Base-by-base conservation (phyloP, 1,140 invertebrate genomes). In the Drosophila yakuba region DNA sequence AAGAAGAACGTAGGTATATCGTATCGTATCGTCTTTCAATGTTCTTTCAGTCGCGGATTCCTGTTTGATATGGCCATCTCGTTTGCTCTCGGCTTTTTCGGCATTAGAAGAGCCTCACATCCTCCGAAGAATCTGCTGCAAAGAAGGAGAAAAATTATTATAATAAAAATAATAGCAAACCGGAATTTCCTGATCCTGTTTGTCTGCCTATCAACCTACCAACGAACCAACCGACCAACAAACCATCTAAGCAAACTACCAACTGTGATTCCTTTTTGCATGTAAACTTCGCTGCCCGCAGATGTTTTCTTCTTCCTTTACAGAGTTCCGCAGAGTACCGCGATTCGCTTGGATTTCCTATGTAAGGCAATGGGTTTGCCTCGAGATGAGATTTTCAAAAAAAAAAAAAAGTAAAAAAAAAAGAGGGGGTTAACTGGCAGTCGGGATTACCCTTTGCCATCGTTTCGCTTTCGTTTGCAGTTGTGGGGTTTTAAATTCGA, bases 141-240 rank as follows among this genome's bases (percentile, higher is more conserved):
- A 61, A 45, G 63, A 67, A 77, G 56, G 74, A 78, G 64, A 72
- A 63, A 79, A 88, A 88, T 80, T 73, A 72, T 73, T 83, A 88
- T 77, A 88, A 88, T 82, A 89, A 89, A 83, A 89, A 83, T 76
- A 88, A 89, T 88, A 80, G 75, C 61, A 88, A 88, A 88, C 84
- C 84, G 84, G 84, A 88, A 89, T 88, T 88, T 89, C 84, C 84
- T 80, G 84, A 88, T 88, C 84, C 83, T 88, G 78, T 71, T 77
- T 84, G 77, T 74, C 55, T 71, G 55, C 58, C 44, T 64, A 66
- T 69, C 73, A 43, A 35, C 48, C 66, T 47, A 67, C 57, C 61
- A 23, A 47, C 32, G n/a, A 36, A 35, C 41, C 35, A 15, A 11
- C 61, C 47, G 14, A 25, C 57, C 43, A 23, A 59, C 44, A 38